These are phyloP conservation scores for Menidia menidia DNA, from an alignment of 2,797 vertebrate genomes.

Conservation along the genomic window DNA sequence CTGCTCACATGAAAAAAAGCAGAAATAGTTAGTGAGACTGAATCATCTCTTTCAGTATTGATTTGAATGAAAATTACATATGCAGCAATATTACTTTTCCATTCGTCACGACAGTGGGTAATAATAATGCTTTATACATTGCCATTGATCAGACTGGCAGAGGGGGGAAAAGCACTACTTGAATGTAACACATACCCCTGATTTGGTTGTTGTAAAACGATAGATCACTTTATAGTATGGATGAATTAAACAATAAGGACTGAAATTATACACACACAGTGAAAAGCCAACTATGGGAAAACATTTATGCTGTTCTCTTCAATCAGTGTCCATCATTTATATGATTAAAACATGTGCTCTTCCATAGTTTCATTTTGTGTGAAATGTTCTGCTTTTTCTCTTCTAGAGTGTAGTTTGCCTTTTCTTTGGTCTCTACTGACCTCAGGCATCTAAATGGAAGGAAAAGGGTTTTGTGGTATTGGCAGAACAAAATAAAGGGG, in stretches of 20 bases:
- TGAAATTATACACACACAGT: slow-evolving; percentile 39
- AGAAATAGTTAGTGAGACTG: slow-evolving; percentile 1
- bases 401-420: slow-evolving; percentile 18
- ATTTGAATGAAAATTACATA: slow-evolving; percentile 65
- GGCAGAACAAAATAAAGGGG: slow-evolving; percentile 49
- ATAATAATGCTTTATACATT: slow-evolving; percentile 34
- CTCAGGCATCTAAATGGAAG: slow-evolving; percentile 66
- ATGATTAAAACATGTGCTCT: slow-evolving; percentile 43
- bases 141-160: slow-evolving; percentile 62
- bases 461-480: slow-evolving; percentile 74
- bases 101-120: slow-evolving; percentile 62
- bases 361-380: slow-evolving; percentile 42
- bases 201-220: slow-evolving; percentile 38
- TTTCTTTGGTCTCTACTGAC: slow-evolving; percentile 59
- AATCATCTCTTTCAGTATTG: slow-evolving; percentile 52
- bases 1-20: slow-evolving; percentile 3
- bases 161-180: slow-evolving; percentile 35
- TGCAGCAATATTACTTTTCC: slow-evolving; percentile 57
- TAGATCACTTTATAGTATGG: slow-evolving; percentile 37
- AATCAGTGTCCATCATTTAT: slow-evolving; percentile 27
- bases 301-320: slow-evolving; percentile 50
- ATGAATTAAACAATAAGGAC: slow-evolving; percentile 66
- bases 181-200: slow-evolving; percentile 13
- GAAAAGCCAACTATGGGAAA: slow-evolving; percentile 43
- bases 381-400: slow-evolving; percentile 26